phyloP scores from a whole-genome alignment of 2,888 invertebrate species.

The Aspidapion aeneum region DNA sequence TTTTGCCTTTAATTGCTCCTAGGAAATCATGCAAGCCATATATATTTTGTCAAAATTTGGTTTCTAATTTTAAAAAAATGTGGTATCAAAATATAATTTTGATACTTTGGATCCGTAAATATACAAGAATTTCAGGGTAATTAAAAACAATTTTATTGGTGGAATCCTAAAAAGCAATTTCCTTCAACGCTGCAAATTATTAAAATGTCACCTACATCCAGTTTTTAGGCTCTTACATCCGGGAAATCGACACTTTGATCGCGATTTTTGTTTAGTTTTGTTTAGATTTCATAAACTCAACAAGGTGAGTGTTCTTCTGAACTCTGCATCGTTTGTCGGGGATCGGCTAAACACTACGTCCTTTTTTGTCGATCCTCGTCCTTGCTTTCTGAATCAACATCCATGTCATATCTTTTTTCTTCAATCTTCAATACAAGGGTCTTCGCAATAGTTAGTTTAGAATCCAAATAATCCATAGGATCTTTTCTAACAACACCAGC shows the following conservation, averaged over 20 bases:
- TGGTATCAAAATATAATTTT: neutral
- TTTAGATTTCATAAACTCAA: too few relatives aligned
- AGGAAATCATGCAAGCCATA: neutral
- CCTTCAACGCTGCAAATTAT: too few relatives aligned
- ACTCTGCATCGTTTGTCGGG: too few relatives aligned
- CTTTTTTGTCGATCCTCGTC: neutral
- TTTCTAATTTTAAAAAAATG: neutral
- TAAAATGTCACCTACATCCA: too few relatives aligned
- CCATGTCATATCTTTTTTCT: neutral
- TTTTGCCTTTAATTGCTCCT: neutral
- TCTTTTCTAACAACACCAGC: neutral
- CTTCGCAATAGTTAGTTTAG: neutral
- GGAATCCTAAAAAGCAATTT: too few relatives aligned
- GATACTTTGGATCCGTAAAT: too few relatives aligned
- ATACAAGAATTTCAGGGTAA: too few relatives aligned
- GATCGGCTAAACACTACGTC: neutral
- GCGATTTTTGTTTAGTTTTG: too few relatives aligned
- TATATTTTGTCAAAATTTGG: neutral
- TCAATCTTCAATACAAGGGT: neutral
- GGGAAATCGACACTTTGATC: too few relatives aligned
- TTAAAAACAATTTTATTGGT: too few relatives aligned
- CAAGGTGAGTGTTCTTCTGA: too few relatives aligned
- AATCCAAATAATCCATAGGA: neutral
- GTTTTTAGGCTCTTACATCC: too few relatives aligned
- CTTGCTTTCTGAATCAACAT: neutral